These are phyloP conservation scores for Ctenicera cuprea DNA, from an alignment of 2,888 invertebrate species.

Conservation along the genomic window DNA sequence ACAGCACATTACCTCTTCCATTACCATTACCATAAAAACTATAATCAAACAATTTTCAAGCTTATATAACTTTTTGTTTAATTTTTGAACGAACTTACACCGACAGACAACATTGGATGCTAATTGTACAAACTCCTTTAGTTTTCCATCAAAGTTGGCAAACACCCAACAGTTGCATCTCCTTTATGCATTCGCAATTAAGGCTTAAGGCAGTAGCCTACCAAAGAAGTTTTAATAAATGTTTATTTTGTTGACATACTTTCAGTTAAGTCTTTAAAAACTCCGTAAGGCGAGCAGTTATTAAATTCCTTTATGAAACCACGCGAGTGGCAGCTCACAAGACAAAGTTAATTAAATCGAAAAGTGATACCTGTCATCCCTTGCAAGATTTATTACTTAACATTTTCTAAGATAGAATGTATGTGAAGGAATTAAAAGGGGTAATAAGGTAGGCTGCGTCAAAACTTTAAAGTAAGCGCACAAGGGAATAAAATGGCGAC, in stretches of 20 bases:
- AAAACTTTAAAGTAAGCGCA: background rate
- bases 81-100: no score
- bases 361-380: conserved; percentile 32
- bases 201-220: background rate
- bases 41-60: no score
- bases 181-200: background rate
- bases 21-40: no score
- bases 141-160: no score
- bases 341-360: conserved; percentile 37
- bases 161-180: background rate
- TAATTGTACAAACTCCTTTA: no score
- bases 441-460: background rate
- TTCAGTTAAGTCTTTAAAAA: conserved; percentile 28
- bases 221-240: conserved; percentile 24
- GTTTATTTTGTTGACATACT: conserved; percentile 32
- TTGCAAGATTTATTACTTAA: conserved; percentile 26
- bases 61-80: no score
- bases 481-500: background rate
- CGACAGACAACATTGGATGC: no score
- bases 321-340: conserved; percentile 4
- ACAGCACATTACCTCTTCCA: no score
- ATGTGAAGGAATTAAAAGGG: conserved; percentile 2
- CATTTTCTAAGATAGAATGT: conserved; percentile 3
- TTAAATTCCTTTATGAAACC: conserved; percentile 33
- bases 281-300: conserved; percentile 24